Evolutionary conservation across 2,888 invertebrate genomes (phyloP).

Genomic region (Zootermopsis nevadensis): DNA sequence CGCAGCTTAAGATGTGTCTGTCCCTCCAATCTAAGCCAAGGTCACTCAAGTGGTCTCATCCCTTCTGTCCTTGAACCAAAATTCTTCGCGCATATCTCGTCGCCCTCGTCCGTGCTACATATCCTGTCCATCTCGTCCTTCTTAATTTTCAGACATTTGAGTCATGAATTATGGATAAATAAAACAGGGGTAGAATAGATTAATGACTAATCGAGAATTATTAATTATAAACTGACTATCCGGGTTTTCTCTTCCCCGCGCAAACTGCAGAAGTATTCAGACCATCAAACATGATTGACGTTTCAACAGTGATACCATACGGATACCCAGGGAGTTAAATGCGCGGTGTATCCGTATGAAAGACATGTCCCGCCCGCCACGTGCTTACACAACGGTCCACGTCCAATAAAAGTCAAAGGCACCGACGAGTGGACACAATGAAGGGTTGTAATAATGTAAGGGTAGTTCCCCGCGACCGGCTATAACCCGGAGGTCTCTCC

Average conservation of each 20-base stretch:
- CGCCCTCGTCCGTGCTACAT: too few species aligned
- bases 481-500: not conserved
- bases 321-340: constrained; percentile 22
- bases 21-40: too few species aligned
- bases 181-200: too few species aligned
- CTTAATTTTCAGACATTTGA: too few species aligned
- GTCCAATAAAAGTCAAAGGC: constrained; percentile 33
- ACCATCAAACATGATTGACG: constrained; percentile 28
- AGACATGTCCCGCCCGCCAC: not conserved
- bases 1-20: too few species aligned
- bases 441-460: constrained; percentile 30
- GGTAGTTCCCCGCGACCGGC: not conserved
- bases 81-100: too few species aligned
- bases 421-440: constrained; percentile 4
- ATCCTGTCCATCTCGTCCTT: too few species aligned
- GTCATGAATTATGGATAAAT: too few species aligned
- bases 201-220: not conserved
- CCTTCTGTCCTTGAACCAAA: too few species aligned
- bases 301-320: not conserved
- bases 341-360: not conserved
- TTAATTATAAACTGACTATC: constrained; percentile 4
- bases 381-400: not conserved
- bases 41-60: too few species aligned
- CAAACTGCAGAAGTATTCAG: constrained; percentile 17
- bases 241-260: not conserved